Evolutionary conservation across 1,140 invertebrate genomes (phyloP).

Genomic region (Cryptotermes secundus): DNA sequence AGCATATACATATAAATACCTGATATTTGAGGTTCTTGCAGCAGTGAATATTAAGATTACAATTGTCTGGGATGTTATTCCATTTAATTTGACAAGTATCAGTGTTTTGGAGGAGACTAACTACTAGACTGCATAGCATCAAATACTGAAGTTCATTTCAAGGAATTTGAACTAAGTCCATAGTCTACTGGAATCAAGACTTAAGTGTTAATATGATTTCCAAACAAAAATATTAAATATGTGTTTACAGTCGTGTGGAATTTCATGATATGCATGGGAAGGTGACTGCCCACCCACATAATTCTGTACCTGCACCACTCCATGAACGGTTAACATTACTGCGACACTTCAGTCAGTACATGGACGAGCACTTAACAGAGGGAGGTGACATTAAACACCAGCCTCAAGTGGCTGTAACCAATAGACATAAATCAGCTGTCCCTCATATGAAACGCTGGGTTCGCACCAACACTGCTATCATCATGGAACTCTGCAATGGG

Average conservation of each 20-base stretch:
- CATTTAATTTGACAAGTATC: no score
- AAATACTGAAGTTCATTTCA: background rate
- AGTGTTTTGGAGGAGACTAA: no score
- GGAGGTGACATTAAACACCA: conserved; percentile 46
- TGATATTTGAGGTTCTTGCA: no score
- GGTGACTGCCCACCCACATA: conserved; percentile 48
- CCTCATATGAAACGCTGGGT: conserved; percentile 71
- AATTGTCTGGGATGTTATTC: no score
- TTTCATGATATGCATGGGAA: conserved; percentile 66
- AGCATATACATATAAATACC: no score
- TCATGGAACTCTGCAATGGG: conserved; percentile 70
- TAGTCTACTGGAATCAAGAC: no score
- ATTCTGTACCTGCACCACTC: conserved; percentile 22
- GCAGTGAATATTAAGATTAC: no score
- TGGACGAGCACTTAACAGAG: conserved; percentile 68
- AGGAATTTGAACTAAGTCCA: no score
- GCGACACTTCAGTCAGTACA: conserved; percentile 68
- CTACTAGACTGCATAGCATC: no score
- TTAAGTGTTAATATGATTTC: no score
- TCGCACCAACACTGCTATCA: conserved; percentile 70
- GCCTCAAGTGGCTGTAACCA: background rate
- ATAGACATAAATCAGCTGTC: conserved; percentile 49
- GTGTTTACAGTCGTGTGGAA: conserved; percentile 57
- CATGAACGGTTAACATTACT: conserved; percentile 47
- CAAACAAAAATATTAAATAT: no score